These are phyloP conservation scores for Pheosia tremula DNA, from an alignment of 2,888 invertebrate species.

Conservation along the genomic window DNA sequence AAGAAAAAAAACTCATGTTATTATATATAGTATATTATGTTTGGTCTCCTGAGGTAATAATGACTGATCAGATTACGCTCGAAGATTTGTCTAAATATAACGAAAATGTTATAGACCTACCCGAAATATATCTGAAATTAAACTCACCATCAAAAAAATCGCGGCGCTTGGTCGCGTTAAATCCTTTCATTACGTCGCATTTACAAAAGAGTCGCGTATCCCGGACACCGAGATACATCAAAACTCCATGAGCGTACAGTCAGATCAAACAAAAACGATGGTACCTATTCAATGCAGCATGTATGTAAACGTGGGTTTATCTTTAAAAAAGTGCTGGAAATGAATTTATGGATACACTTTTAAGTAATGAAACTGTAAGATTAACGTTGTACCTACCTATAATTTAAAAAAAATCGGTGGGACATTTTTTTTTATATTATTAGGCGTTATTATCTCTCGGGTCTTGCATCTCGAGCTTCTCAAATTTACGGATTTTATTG, in stretches of 20 bases:
- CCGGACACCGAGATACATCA: slow-evolving; percentile 30
- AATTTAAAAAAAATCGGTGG: too few species aligned
- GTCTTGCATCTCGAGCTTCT: too few species aligned
- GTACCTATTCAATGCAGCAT: neutral
- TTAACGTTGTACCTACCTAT: too few species aligned
- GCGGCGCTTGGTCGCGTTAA: slow-evolving; percentile 27
- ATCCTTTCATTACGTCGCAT: slow-evolving; percentile 46
- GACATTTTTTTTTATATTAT: too few species aligned
- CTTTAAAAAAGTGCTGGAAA: neutral
- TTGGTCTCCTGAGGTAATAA: neutral
- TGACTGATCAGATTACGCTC: neutral
- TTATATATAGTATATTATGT: too few species aligned
- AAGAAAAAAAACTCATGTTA: neutral
- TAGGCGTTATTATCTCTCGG: too few species aligned
- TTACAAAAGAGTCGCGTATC: slow-evolving; percentile 37
- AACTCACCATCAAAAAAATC: slow-evolving; percentile 36
- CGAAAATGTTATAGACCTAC: neutral
- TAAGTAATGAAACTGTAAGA: too few species aligned
- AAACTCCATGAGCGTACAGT: slow-evolving; percentile 21
- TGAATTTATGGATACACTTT: neutral
- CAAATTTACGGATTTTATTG: too few species aligned
- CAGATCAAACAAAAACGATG: neutral
- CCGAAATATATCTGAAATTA: slow-evolving; percentile 29
- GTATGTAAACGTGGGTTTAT: neutral
- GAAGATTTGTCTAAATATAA: too few species aligned